Base-by-base conservation (phyloP, 2,797 vertebrate species). In the Pangasius macronema region DNA sequence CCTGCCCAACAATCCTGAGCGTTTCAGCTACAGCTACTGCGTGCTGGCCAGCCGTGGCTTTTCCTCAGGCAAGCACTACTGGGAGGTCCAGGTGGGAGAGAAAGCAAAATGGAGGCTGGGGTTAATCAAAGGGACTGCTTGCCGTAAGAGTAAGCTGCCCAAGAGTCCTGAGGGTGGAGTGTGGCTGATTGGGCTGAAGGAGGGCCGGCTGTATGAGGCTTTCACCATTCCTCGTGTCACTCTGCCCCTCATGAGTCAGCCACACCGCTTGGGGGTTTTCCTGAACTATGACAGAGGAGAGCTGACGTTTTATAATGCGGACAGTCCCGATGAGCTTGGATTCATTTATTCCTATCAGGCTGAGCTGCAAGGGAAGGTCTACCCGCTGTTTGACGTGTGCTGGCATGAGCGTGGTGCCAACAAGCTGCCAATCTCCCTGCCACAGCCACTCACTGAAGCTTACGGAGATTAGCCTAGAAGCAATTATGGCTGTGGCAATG, bases 11-110 rank as follows among this genome's bases (percentile, higher is more conserved):
- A 96, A 96, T 86, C 95, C 95, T 0, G 96, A 97, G 82, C 92
- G 96, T 86, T 97, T 97, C 0, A 93, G 96, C 91, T 95, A 94
- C 87, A 97, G 95, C 88, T 96, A 96, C 83, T 97, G 96, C 1
- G 94, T 97, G 75, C 93, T 97, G 70, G 93, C 96, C 90, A 94
- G 86, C 91, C 93, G 91, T 53, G 96, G 96, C 87, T 97, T 97
- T 92, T 97, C 96, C 85, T 96, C 95, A 0, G 97, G 97, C 53
- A 96, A 95, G 87, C 97, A 97, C 92, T 97, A 96, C 94, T 97
- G 97, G 97, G 96, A 97, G 91, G 95, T 97, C 76, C 94, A 95
- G 0, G 96, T 97, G 46, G 96, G 95, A 20, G 86, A 90, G 90
- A 97, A 97, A 93, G 95, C 93, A 0, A 95, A 96, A 90, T 97